Percentiles rank a stretch among this genome's conserved stretches.
Conservation (phyloP, 2,888 invertebrate genomes). For the Gari tellinella region DNA sequence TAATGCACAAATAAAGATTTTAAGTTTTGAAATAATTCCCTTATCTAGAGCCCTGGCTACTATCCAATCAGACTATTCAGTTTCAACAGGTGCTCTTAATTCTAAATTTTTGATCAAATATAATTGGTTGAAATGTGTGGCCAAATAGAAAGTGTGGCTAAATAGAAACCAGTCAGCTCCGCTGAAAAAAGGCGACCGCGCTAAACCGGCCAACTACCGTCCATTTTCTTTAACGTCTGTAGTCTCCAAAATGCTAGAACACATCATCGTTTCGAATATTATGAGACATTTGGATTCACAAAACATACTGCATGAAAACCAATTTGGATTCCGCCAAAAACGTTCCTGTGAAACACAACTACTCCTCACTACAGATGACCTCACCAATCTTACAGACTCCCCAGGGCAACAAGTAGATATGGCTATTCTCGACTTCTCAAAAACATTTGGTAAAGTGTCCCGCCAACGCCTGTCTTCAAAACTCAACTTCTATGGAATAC, state of each 20-base stretch:
- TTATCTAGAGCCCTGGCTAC: too few relatives aligned
- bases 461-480: slow-evolving; percentile 10
- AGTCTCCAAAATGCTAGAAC: slow-evolving; percentile 8
- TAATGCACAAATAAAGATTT: too few relatives aligned
- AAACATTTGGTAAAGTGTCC: slow-evolving; percentile 10
- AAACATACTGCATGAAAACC: slow-evolving; percentile 2
- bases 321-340: not conserved
- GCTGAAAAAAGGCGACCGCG: too few relatives aligned
- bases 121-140: too few relatives aligned
- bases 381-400: not conserved
- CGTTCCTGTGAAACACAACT: not conserved
- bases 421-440: slow-evolving; percentile 1
- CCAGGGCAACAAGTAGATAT: slow-evolving; percentile 7
- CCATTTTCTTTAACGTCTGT: not conserved
- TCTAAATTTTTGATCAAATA: too few relatives aligned
- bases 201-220: not conserved
- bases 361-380: not conserved
- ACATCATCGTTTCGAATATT: not conserved
- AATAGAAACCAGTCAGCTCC: too few relatives aligned
- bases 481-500: slow-evolving; percentile 13
- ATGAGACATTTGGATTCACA: not conserved
- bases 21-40: too few relatives aligned
- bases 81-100: too few relatives aligned
- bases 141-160: too few relatives aligned
- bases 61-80: too few relatives aligned